Conservation (phyloP, 2,797 vertebrate species). For the Muscicapa comitata region DNA sequence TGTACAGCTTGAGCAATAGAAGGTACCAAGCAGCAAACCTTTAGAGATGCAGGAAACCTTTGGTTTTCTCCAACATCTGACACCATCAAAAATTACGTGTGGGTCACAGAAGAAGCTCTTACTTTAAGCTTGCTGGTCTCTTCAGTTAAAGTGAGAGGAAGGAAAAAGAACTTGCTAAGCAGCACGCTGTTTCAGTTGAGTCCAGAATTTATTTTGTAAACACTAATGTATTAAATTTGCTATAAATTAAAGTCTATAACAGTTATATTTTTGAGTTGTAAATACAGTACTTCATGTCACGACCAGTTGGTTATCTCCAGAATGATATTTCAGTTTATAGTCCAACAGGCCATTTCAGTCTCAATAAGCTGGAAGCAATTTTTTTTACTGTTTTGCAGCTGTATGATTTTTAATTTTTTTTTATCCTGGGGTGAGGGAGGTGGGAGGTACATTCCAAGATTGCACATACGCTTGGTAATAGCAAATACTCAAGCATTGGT, state of each 20-base stretch:
- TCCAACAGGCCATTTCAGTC: conserved; percentile 66
- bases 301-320: conserved; percentile 18
- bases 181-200: conserved; percentile 65
- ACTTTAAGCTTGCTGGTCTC: conserved; percentile 48
- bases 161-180: conserved; percentile 27
- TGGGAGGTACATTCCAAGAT: neutral
- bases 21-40: conserved; percentile 48
- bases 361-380: conserved; percentile 41
- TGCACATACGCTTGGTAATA: neutral
- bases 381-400: conserved; percentile 46
- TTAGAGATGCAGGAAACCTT: conserved; percentile 44
- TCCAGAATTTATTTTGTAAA: conserved; percentile 87
- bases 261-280: conserved; percentile 78
- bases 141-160: conserved; percentile 51
- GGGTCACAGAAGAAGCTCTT: conserved; percentile 52
- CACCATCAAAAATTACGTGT: neutral
- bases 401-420: neutral
- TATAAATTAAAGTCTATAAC: conserved; percentile 94
- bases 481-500: neutral
- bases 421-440: neutral
- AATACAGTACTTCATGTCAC: conserved; percentile 70
- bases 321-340: conserved; percentile 36
- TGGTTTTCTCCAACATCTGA: conserved; percentile 2
- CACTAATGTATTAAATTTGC: conserved; percentile 99
- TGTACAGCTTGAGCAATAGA: conserved; percentile 53